These are phyloP conservation scores for Bombycilla garrulus DNA, from an alignment of 2,113 vertebrate genomes.

Conservation along the genomic window DNA sequence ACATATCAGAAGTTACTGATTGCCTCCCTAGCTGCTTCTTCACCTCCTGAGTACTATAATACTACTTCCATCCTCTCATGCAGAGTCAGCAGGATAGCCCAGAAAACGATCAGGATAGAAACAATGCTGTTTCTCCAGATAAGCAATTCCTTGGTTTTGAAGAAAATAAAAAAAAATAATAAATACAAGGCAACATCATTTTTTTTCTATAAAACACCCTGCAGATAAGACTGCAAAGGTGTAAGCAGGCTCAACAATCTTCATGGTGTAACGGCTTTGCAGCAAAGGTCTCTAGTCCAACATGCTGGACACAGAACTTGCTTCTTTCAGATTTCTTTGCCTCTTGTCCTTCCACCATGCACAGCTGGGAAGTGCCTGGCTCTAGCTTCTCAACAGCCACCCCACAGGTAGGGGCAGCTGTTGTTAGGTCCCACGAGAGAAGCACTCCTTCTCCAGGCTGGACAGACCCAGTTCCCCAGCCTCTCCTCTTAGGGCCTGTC, in stretches of 20 bases:
- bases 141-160: neutral
- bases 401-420: rapidly evolving
- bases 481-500: neutral
- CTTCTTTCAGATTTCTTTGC: neutral
- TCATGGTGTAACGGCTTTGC: neutral
- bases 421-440: neutral
- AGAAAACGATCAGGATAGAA: neutral
- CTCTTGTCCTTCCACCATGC: neutral
- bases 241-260: neutral
- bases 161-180: neutral
- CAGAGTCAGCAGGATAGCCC: neutral
- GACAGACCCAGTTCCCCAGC: neutral
- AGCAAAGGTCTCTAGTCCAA: neutral
- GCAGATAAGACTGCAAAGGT: neutral
- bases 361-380: neutral
- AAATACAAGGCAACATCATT: neutral
- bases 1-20: neutral
- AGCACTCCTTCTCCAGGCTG: neutral
- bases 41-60: neutral
- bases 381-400: neutral
- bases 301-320: neutral
- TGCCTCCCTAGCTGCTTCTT: neutral
- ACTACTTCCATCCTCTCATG: neutral
- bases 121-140: neutral
- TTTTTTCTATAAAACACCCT: neutral